Percentiles rank a stretch among this genome's conserved stretches.
These are phyloP conservation scores for Anabas testudineus DNA, from an alignment of 2,797 vertebrate species.

Conservation along the genomic window DNA sequence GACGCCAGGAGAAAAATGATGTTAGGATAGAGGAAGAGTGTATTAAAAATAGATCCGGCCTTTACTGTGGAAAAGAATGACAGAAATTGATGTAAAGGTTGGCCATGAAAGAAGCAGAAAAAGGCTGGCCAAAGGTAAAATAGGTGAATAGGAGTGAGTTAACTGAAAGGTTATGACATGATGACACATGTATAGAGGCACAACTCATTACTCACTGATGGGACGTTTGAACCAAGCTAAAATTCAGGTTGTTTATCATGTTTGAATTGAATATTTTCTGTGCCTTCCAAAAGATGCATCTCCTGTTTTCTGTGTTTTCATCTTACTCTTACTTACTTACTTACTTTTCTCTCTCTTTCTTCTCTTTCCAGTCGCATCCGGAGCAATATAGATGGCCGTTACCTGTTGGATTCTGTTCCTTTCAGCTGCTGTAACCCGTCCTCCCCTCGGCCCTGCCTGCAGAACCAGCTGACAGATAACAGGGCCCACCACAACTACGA, in stretches of 20 bases:
- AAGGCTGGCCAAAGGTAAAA: constrained; percentile 54
- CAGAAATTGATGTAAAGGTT: constrained; percentile 40
- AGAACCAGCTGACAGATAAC: constrained; percentile 93
- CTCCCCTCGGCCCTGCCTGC: constrained; percentile 96
- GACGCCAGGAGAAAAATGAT: constrained; percentile 8
- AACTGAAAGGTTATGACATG: constrained; percentile 36
- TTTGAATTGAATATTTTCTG: constrained; percentile 5
- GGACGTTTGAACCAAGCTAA: constrained; percentile 10
- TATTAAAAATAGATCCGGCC: constrained; percentile 65
- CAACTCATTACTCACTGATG: constrained; percentile 9
- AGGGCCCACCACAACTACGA: constrained; percentile 95
- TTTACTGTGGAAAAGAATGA: constrained; percentile 54
- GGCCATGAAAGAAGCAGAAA: constrained; percentile 15
- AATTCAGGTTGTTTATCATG: constrained; percentile 15
- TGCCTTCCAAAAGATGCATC: neutral
- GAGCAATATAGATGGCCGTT: constrained; percentile 96
- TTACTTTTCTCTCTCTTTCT: neutral
- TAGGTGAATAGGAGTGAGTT: constrained; percentile 38
- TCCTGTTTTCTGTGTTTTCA: neutral
- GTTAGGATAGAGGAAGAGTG: constrained; percentile 17
- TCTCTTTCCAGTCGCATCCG: constrained; percentile 89
- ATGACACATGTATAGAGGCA: constrained; percentile 14
- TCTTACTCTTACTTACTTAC: neutral
- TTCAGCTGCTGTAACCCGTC: constrained; percentile 98
- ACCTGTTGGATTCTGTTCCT: constrained; percentile 92